Percentiles rank a stretch among this genome's conserved stretches.
Evolutionary conservation across 1,140 invertebrate genomes (phyloP).

Genomic region (Dufourea novaeangliae): DNA sequence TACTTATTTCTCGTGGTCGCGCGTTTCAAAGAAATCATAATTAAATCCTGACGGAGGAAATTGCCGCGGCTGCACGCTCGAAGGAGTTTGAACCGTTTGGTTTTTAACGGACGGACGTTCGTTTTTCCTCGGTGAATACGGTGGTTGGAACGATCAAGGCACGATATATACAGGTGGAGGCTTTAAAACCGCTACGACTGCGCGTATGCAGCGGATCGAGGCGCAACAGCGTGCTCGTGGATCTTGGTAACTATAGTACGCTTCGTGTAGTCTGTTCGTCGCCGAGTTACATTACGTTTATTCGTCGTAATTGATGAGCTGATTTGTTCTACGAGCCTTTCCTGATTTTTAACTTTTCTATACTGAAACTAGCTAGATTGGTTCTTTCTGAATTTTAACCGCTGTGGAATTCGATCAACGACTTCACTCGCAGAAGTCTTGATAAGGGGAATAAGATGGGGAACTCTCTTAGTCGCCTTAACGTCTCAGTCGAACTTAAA

Average conservation of each 20-base stretch:
- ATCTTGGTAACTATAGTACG: slow-evolving; percentile 40
- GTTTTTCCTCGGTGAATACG: background rate
- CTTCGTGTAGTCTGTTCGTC: background rate
- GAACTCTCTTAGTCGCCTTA: no score
- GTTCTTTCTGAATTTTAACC: no score
- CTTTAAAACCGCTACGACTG: slow-evolving; percentile 9
- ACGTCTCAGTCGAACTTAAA: no score
- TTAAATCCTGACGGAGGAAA: slow-evolving; percentile 15
- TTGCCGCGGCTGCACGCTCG: background rate
- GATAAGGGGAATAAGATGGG: no score
- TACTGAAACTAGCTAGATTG: no score
- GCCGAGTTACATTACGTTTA: slow-evolving; percentile 13
- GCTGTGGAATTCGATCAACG: no score
- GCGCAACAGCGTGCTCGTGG: slow-evolving; percentile 57
- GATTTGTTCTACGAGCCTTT: no score
- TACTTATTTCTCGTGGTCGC: slow-evolving; percentile 14
- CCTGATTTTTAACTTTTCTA: no score
- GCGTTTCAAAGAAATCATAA: slow-evolving; percentile 19
- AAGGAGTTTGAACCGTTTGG: background rate
- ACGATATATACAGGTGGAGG: no score
- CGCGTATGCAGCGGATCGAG: background rate
- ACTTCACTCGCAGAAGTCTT: no score
- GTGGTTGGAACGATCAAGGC: no score
- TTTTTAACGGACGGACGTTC: background rate
- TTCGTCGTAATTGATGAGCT: slow-evolving; percentile 9